Percentiles rank a stretch among this genome's conserved stretches.
These are phyloP conservation scores for Phenacoccus solenopsis DNA, from an alignment of 1,140 invertebrate species.

Conservation along the genomic window DNA sequence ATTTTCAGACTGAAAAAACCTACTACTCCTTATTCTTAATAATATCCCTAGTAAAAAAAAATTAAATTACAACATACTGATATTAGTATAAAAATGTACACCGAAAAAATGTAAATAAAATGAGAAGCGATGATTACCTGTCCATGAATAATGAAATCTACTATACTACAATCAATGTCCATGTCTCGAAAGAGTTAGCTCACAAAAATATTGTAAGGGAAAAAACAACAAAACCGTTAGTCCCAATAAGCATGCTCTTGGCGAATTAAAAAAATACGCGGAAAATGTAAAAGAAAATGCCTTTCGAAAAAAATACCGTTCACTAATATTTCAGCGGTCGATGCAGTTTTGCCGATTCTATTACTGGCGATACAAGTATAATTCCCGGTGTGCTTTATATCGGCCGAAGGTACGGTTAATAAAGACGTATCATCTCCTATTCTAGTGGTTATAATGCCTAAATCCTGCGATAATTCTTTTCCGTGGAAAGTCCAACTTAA, in stretches of 20 bases:
- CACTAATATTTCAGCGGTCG: conserved; percentile 25
- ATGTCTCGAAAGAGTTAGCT: neutral
- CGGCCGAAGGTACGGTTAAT: conserved; percentile 36
- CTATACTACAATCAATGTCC: neutral
- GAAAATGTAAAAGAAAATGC: neutral
- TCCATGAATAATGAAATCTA: neutral
- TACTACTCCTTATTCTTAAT: no score
- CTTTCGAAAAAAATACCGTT: conserved; percentile 27
- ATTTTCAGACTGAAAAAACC: no score
- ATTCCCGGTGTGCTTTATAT: conserved; percentile 41
- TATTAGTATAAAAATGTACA: neutral
- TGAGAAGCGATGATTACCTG: neutral
- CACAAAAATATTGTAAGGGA: neutral
- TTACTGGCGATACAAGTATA: conserved; percentile 55
- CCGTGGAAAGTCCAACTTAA: conserved; percentile 55
- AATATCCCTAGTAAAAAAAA: no score
- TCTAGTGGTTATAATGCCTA: conserved; percentile 19
- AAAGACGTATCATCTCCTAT: conserved; percentile 24
- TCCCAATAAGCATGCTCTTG: neutral
- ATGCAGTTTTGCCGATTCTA: conserved; percentile 41
- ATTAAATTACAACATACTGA: neutral
- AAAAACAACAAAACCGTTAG: neutral
- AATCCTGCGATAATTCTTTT: conserved; percentile 20
- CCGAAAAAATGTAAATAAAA: neutral
- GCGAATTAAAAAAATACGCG: neutral